Evolutionary conservation across 1,140 invertebrate species (phyloP), one percentile per base, ranked within the genome.

Genomic region (Phthorimaea operculella): DNA sequence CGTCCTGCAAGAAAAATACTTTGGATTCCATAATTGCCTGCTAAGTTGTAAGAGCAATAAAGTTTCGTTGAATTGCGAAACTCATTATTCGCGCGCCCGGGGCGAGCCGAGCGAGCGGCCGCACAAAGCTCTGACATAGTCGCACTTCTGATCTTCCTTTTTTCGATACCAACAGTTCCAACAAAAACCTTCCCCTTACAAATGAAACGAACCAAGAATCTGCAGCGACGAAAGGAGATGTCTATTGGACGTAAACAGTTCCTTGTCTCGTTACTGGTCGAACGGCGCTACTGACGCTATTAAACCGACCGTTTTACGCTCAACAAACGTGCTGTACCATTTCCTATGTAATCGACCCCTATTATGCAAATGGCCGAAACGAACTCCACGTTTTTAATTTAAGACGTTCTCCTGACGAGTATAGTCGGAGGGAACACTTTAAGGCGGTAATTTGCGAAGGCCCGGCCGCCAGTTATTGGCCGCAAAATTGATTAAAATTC

Each of bases 401-500:
- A 66, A 59, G 60, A 55, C 61, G 55, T 73, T 71, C 68, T 57
- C 39, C 63, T 71, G 69, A 72, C 64, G 68, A 75, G 70, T 71
- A 65, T 65, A 71, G 64, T 63, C 64, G 50, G 48, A 51, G 68
- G 58, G 62, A 70, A 68, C 60, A 66, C 52, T 73, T 72, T 63
- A 68, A 74, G 68, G 57, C 59, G 66, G 66, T 74, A 76, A 77
- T 76, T 77, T 73, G 70, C 33, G 66, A 76, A 69, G 55, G 62
- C 39, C 59, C 59, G 54, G 48, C 57, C 51, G 59, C 58, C 67
- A 71, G 67, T 64, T 71, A 76, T 79, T 74, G 73, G 68, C 71
- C 67, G 58, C 70, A 67, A 70, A 73, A 75, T 74, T 79, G 72
- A 79, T 77, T 79, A 76, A 77, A 77, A 77, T 74, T 72, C 70